Conservation (phyloP, 2,888 invertebrate genomes). For the Euclidia mi region DNA sequence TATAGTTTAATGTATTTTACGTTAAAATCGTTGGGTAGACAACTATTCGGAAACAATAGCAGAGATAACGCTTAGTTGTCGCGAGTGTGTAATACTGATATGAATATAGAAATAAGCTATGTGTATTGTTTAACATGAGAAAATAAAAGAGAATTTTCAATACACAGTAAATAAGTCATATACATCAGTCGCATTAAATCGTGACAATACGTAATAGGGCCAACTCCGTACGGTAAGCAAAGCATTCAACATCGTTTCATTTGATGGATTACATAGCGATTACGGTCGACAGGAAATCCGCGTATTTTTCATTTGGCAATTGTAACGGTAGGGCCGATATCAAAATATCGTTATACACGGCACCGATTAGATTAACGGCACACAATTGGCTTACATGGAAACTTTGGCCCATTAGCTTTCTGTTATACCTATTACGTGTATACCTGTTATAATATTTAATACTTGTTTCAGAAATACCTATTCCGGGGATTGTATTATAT, state of each 20-base stretch:
- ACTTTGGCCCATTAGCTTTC: slow-evolving; percentile 78
- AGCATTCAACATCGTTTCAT: slow-evolving; percentile 74
- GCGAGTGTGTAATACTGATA: slow-evolving; percentile 19
- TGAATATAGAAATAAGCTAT: too few relatives aligned
- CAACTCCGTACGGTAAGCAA: slow-evolving; percentile 63
- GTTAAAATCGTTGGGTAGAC: slow-evolving; percentile 23
- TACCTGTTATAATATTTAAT: slow-evolving; percentile 23
- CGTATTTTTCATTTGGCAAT: slow-evolving; percentile 89
- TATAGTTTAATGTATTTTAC: slow-evolving; percentile 42
- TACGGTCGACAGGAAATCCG: slow-evolving; percentile 85
- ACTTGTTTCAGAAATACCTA: slow-evolving; percentile 66
- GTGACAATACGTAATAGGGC: slow-evolving; percentile 82
- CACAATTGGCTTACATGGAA: slow-evolving; percentile 87
- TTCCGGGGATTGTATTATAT: slow-evolving; percentile 78
- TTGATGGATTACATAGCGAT: slow-evolving; percentile 87
- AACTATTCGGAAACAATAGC: slow-evolving; percentile 28
- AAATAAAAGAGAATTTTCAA: slow-evolving; percentile 69
- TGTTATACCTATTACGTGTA: slow-evolving; percentile 73
- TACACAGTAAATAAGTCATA: slow-evolving; percentile 68
- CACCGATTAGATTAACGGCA: slow-evolving; percentile 86
- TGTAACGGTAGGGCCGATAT: slow-evolving; percentile 75
- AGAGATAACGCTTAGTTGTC: slow-evolving; percentile 29
- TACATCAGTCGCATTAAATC: slow-evolving; percentile 76
- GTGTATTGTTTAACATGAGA: slow-evolving; percentile 23
- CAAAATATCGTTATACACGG: slow-evolving; percentile 84